Evolutionary conservation across 2,113 vertebrate species (phyloP).

Genomic region (Tenrec ecaudatus): DNA sequence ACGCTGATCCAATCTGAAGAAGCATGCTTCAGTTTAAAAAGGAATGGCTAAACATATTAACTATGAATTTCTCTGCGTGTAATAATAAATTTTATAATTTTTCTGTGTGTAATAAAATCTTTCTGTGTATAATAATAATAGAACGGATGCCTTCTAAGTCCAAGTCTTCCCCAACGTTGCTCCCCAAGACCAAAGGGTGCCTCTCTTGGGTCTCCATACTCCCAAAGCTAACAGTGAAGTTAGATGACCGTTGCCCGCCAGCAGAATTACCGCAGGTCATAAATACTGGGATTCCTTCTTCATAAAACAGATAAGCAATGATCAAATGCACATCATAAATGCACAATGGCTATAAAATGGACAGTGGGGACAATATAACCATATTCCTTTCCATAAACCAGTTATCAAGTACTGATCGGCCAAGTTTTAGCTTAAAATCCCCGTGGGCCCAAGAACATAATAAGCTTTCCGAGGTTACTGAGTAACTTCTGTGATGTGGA

Average conservation of each 20-base stretch:
- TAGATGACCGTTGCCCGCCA: constrained; percentile 62
- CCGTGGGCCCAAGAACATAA: constrained; percentile 63
- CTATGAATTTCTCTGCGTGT: neutral
- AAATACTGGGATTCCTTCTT: constrained; percentile 63
- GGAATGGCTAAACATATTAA: neutral
- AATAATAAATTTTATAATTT: constrained; percentile 36
- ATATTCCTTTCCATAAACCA: constrained; percentile 14
- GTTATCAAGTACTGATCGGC: constrained; percentile 26
- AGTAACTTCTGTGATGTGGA: constrained; percentile 55
- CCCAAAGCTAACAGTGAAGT: constrained; percentile 65
- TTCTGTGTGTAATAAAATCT: neutral
- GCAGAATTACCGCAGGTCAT: constrained; percentile 64
- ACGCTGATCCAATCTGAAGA: constrained; percentile 5
- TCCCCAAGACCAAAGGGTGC: neutral
- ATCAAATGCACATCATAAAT: no score
- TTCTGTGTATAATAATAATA: neutral
- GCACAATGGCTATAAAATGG: constrained; percentile 51
- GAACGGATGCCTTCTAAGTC: constrained; percentile 13
- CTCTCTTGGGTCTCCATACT: neutral
- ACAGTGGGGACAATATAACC: constrained; percentile 43
- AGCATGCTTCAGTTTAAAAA: constrained; percentile 33
- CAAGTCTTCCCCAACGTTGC: neutral
- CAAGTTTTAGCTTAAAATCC: constrained; percentile 70
- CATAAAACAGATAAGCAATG: constrained; percentile 58
- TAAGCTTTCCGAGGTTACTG: constrained; percentile 39